Base-by-base conservation (phyloP, 2,888 invertebrate species). In the Tetragonula carbonaria region DNA sequence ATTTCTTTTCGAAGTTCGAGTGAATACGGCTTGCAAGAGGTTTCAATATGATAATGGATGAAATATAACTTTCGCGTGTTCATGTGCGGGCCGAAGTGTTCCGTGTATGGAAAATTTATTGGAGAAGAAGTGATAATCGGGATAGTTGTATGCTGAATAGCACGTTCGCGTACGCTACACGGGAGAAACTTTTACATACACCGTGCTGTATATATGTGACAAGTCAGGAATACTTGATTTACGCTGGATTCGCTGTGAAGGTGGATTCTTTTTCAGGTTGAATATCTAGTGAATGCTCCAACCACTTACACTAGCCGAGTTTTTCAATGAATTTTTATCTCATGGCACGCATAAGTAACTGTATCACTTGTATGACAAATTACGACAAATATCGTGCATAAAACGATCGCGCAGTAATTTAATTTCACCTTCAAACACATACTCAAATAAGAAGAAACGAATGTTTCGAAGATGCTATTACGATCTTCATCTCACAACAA, bases 61-160 rank as follows among this genome's bases (percentile, higher is more conserved):
- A 74, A 74, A 65, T 74, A 74, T 65, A 74, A 65, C 74, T 74
- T 59, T 65, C 23, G 51, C n/a, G 38, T 33, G 65, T 21, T 13
- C 65, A 5, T 18, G 63, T 51, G 38, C 33, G 18, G 18, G 51
- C 53, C 65, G 51, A 65, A 53, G 51, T 53, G 65, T 74, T 53
- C 65, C 23, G 51, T 51, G 28, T n/a, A 62, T 11, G 45, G 50
- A 77, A 51, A 51, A 59, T 71, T 71, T 77, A 71, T 74, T 77
- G 33, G 71, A 59, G 76, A 70, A 76, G 70, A 76, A 76, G 76
- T 71, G 77, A 71, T 77, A 74, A 74, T 74, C 65, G 74, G 74
- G 65, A 74, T 74, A 51, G 74, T 62, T 63, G 74, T 51, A 51
- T 45, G 28, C 16, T 73, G 62, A 73, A 51, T 74, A 65, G 74